Base-by-base conservation (phyloP, 2,888 invertebrate species). In the Lithosia quadra region DNA sequence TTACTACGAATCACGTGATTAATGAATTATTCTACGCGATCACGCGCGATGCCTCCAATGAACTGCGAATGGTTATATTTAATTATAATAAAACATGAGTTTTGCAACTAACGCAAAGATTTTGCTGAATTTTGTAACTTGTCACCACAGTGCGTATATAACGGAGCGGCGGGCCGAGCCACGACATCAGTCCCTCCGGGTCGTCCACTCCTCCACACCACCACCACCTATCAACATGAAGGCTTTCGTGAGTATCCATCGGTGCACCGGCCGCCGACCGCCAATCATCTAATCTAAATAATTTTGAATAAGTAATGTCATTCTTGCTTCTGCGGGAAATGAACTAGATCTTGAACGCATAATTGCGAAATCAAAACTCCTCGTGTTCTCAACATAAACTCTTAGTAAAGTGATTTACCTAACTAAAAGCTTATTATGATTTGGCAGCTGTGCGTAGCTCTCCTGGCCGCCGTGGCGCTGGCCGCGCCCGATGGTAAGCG, bases 181-280 rank as follows among this genome's bases (percentile, higher is more conserved):
- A 28, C 69, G 53, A n/a, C 62, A 69, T 63, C 69, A 69, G 65
- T 69, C 10, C 21, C 64, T 43, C 56, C 13, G 58, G 5, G 65
- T 57, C 61, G 39, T 34, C 57, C 11, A 10, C 55, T 49, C 43
- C 43, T 18, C 43, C 15, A 2, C 36, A 15, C 39, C 39, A 39
- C 39, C 68, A 68, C 71, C 71, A 71, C 71, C 61, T 67, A 53
- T 49, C 76, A 72, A 65, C 70, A 88, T 88, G 88, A 88, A 85
- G 76, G 69, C 83, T 64, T 85, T 86, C 72, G 88, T 88, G 75
- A 88, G 88, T 86, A 69, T 68, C 43, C 22, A 49, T 49, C 39
- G 49, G 24, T 8, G 18, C 39, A n/a, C 21, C 15, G 28, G 18
- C 9, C 43, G 13, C 34, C 34, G 1, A 4, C 33, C 24, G 2